Conservation (phyloP, 2,888 invertebrate genomes). For the Lampropteryx suffumata region DNA sequence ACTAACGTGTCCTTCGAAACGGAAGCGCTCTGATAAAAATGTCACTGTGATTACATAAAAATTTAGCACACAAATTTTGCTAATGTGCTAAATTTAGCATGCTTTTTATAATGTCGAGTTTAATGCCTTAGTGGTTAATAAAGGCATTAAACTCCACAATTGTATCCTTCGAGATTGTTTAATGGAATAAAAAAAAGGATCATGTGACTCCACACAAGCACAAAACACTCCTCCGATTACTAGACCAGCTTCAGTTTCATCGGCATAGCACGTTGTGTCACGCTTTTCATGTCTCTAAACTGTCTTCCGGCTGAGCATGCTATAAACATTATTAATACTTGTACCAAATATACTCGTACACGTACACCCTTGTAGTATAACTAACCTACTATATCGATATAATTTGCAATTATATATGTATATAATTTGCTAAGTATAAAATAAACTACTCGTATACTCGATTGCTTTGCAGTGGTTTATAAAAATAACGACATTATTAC, state of each 20-base stretch:
- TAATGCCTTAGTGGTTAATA: too few species aligned
- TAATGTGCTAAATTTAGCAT: neutral
- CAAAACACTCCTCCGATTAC: conserved; percentile 6
- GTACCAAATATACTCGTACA: too few species aligned
- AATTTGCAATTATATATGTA: too few species aligned
- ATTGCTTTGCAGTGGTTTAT: too few species aligned
- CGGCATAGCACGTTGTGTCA: conserved; percentile 50
- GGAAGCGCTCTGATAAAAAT: too few species aligned
- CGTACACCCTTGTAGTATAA: conserved; percentile 14
- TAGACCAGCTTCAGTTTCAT: conserved; percentile 57
- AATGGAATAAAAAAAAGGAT: conserved; percentile 6
- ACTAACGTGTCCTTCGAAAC: too few species aligned
- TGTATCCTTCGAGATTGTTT: too few species aligned
- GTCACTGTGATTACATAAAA: too few species aligned
- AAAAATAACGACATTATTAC: too few species aligned
- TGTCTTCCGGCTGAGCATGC: conserved; percentile 59
- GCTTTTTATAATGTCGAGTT: neutral
- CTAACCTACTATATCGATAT: neutral
- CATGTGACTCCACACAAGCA: conserved; percentile 20
- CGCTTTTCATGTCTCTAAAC: conserved; percentile 55
- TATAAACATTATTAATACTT: neutral
- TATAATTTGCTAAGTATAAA: too few species aligned
- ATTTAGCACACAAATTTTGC: too few species aligned
- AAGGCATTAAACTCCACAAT: neutral
- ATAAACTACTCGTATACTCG: too few species aligned